phyloP scores from a whole-genome alignment of 2,888 invertebrate genomes.

The Nomada ferruginata region DNA sequence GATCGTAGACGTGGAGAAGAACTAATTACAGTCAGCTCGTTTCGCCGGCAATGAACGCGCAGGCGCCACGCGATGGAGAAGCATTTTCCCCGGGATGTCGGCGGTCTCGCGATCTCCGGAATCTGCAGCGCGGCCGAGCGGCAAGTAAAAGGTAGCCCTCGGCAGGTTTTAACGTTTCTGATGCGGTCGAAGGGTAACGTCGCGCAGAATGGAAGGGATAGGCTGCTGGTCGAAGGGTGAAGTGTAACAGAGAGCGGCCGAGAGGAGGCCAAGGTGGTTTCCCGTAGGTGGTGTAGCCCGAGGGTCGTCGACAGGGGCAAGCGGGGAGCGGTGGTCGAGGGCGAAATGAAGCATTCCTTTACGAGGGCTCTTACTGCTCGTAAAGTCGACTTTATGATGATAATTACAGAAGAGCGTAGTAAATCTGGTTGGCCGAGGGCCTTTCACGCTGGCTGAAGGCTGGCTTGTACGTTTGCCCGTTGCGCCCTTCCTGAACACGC shows the following conservation, averaged over 20 bases:
- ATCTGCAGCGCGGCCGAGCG: slow-evolving; percentile 34
- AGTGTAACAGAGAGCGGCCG: slow-evolving; percentile 53
- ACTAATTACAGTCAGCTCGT: slow-evolving; percentile 13
- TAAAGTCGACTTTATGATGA: slow-evolving; percentile 84
- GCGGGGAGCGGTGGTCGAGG: slow-evolving; percentile 55
- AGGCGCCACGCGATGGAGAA: not conserved
- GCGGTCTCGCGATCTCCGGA: slow-evolving; percentile 31
- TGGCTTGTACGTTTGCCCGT: slow-evolving; percentile 59
- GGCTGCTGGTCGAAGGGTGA: slow-evolving; percentile 43
- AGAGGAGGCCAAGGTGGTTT: slow-evolving; percentile 71
- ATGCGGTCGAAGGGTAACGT: slow-evolving; percentile 58
- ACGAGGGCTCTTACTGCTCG: slow-evolving; percentile 84
- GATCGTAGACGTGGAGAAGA: not conserved
- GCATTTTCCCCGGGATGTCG: not conserved
- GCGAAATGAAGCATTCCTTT: slow-evolving; percentile 84
- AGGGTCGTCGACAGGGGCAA: slow-evolving; percentile 55
- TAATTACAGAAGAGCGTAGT: slow-evolving; percentile 84
- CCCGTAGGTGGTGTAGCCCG: slow-evolving; percentile 69
- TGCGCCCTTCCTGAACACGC: slow-evolving; percentile 63
- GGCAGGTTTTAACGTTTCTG: slow-evolving; percentile 67
- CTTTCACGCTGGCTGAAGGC: slow-evolving; percentile 63
- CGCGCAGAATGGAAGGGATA: slow-evolving; percentile 39
- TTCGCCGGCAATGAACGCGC: slow-evolving; percentile 8
- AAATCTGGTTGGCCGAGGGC: slow-evolving; percentile 81
- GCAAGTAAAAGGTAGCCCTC: slow-evolving; percentile 59